phyloP scores from a whole-genome alignment of 2,113 vertebrate species.

The Misgurnus mizolepis region DNA sequence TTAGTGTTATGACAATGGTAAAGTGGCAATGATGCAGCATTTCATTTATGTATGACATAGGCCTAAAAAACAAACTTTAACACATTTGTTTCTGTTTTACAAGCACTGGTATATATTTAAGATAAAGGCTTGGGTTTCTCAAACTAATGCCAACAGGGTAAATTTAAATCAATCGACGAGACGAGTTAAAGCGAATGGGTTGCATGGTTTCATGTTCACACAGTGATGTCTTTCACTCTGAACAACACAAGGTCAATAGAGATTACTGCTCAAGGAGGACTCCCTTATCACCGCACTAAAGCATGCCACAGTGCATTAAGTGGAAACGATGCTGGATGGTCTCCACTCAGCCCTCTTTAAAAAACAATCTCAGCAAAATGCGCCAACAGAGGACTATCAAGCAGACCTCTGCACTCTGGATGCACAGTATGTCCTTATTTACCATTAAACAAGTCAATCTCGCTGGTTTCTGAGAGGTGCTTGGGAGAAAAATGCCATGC shows the following conservation, averaged over 20 bases:
- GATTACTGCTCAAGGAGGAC: slow-evolving; percentile 42
- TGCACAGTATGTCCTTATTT: slow-evolving; percentile 43
- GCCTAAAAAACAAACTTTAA: not conserved
- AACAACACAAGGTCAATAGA: slow-evolving; percentile 38
- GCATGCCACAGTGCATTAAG: slow-evolving; percentile 23
- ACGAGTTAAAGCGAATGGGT: slow-evolving; percentile 16
- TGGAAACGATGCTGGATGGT: slow-evolving; percentile 31
- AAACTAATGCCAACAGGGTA: slow-evolving; percentile 38
- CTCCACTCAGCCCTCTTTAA: slow-evolving; percentile 47
- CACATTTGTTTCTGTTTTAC: not conserved
- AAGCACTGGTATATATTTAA: slow-evolving; percentile 14
- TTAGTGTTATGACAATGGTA: not conserved
- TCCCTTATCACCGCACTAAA: slow-evolving; percentile 41
- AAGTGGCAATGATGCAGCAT: not conserved
- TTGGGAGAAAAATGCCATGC: slow-evolving; percentile 27
- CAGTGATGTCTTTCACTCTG: slow-evolving; percentile 24
- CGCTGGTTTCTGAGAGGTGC: slow-evolving; percentile 28
- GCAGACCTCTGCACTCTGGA: slow-evolving; percentile 31
- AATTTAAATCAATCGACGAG: slow-evolving; percentile 46
- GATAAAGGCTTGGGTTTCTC: not conserved
- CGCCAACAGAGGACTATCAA: slow-evolving; percentile 20
- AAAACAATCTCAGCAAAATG: slow-evolving; percentile 41
- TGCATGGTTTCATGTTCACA: slow-evolving; percentile 18
- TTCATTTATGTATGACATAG: not conserved
- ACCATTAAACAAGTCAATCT: slow-evolving; percentile 51